These are phyloP conservation scores for Catharus ustulatus DNA, from an alignment of 2,797 vertebrate species.

Conservation along the genomic window DNA sequence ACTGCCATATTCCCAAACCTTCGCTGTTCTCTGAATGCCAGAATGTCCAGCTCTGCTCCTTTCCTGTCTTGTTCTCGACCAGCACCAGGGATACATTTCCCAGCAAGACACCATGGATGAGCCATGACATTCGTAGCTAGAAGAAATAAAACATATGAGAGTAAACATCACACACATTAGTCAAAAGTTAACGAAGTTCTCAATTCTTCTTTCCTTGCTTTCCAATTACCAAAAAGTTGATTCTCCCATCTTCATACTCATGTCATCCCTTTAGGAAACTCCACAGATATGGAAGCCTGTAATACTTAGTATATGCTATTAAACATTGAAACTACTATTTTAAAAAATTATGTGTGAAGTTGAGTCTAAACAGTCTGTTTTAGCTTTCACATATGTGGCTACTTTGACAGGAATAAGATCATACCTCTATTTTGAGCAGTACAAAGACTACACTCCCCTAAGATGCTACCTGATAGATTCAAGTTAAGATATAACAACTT, in stretches of 20 bases:
- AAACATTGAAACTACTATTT: not conserved
- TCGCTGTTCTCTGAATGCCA: constrained; percentile 82
- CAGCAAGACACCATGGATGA: constrained; percentile 81
- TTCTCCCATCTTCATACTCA: not conserved
- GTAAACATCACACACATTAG: not conserved
- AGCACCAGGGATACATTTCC: constrained; percentile 87
- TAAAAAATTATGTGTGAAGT: not conserved
- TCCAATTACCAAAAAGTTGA: not conserved
- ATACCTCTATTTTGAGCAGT: not conserved
- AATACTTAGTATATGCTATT: not conserved
- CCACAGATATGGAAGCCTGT: not conserved
- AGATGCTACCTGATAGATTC: constrained; percentile 22
- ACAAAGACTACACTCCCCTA: not conserved
- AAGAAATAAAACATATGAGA: constrained; percentile 19
- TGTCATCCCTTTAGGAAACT: not conserved
- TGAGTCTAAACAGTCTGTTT: not conserved
- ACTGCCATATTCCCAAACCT: constrained; percentile 85
- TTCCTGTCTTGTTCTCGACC: constrained; percentile 89
- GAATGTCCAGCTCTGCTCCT: constrained; percentile 80
- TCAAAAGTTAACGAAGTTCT: not conserved
- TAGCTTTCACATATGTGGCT: not conserved
- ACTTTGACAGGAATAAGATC: not conserved
- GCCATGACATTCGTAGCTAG: constrained; percentile 90
- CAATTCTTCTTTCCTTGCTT: not conserved
- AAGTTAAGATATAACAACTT: constrained; percentile 39